phyloP scores from a whole-genome alignment of 2,113 vertebrate genomes.

The Chlorocebus sabaeus region DNA sequence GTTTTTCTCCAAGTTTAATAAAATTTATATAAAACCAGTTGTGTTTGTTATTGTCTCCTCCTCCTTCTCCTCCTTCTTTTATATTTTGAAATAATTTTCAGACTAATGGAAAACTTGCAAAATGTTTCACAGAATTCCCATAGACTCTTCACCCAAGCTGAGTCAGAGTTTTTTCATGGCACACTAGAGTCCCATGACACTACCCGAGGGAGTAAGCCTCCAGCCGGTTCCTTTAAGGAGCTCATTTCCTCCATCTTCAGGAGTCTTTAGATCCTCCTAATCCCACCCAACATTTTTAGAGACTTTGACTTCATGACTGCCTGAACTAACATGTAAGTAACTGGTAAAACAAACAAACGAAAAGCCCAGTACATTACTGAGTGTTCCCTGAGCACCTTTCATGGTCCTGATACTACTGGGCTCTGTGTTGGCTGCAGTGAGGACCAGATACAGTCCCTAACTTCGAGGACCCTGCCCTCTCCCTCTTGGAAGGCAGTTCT shows the following conservation, averaged over 20 bases:
- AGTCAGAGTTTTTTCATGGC: neutral
- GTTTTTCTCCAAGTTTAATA: neutral
- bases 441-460: neutral
- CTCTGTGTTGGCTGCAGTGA: neutral
- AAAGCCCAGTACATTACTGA: neutral
- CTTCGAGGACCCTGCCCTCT: neutral
- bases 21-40: neutral
- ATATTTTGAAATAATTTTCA: neutral
- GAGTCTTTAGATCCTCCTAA: neutral
- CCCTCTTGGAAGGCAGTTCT: neutral
- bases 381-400: neutral
- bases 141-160: neutral
- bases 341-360: neutral
- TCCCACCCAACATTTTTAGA: neutral
- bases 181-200: neutral
- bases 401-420: rapidly evolving
- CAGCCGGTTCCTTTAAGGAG: neutral
- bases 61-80: neutral
- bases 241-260: neutral
- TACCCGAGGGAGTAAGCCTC: neutral
- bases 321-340: neutral
- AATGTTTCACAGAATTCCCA: neutral
- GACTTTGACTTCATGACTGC: neutral
- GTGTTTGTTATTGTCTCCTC: neutral
- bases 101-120: neutral